phyloP scores from a whole-genome alignment of 2,113 vertebrate genomes.

The Vidua chalybeata region DNA sequence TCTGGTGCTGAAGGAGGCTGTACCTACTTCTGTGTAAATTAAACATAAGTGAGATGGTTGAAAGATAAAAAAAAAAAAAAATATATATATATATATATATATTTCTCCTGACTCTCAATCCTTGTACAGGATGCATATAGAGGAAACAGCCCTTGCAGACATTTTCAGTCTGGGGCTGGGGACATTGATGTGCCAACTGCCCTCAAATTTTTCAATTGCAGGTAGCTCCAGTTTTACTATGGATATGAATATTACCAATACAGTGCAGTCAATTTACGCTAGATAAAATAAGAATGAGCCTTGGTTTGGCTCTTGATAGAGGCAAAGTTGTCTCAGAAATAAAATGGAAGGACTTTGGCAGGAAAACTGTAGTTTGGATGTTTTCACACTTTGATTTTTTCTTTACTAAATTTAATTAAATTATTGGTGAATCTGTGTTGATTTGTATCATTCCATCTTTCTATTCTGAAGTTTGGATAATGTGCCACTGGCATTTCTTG shows the following conservation, averaged over 20 bases:
- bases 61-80: neutral
- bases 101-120: neutral
- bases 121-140: neutral
- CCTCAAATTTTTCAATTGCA: neutral
- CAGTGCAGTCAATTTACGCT: neutral
- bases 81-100: no score
- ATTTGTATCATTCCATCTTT: neutral
- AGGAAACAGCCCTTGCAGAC: neutral
- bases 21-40: constrained; percentile 29
- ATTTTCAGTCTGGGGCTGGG: neutral
- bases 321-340: neutral
- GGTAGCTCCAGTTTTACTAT: neutral
- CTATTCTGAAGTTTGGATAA: neutral
- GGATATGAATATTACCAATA: neutral
- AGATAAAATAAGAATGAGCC: neutral
- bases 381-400: neutral
- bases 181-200: neutral
- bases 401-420: neutral
- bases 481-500: neutral
- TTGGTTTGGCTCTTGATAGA: neutral
- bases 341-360: neutral
- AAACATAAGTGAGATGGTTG: neutral
- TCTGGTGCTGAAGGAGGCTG: constrained; percentile 26
- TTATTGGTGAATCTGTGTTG: neutral
- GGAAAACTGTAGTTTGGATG: neutral